Evolutionary conservation across 2,113 vertebrate genomes (phyloP), one percentile per base, ranked within the genome.

Genomic region (Bufo gargarizans): DNA sequence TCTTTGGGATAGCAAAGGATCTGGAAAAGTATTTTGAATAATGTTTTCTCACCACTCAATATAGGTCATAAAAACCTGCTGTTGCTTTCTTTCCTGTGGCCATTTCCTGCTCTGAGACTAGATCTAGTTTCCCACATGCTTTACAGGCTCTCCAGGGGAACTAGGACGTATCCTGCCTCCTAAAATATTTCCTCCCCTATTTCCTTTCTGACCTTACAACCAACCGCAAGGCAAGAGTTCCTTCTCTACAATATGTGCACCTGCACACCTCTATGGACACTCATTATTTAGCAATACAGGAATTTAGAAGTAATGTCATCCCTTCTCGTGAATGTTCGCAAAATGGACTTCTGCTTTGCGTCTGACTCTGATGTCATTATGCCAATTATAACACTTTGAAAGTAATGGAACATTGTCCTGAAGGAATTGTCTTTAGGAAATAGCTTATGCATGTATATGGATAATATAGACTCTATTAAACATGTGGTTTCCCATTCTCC

Each of bases 131-230:
- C 80, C 80, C 80, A 84, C 87, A 88, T 83, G 69, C 69, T 88
- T 88, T 83, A 88, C 72, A 45, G 71, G 45, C 80, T 89, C 82
- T 78, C 82, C 2, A 50, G 87, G 87, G 87, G 82, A 84, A 78
- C 19, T 7, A 22, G 81, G 74, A 89, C 87, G 19, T 84, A 84
- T 89, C 72, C 87, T 84, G 87, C 82, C 47, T 84, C 58, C 74
- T 89, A 77, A 89, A 84, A 78, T 78, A 84, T 89, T 89, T 89
- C 82, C 82, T 84, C 77, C 71, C 81, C n/a, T 84, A 59, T 76
- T 89, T 84, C 81, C 87, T 65, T 56, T 78, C 74, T 84, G 71
- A 88, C 81, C 81, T 78, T 89, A 55, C 63, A 84, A 84, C 82
- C 76, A 77, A 84, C 82, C 87, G 50, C 86, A 88, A 74, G 33